These are phyloP conservation scores for Balanococcus diminutus DNA, from an alignment of 2,888 invertebrate species.

Conservation along the genomic window DNA sequence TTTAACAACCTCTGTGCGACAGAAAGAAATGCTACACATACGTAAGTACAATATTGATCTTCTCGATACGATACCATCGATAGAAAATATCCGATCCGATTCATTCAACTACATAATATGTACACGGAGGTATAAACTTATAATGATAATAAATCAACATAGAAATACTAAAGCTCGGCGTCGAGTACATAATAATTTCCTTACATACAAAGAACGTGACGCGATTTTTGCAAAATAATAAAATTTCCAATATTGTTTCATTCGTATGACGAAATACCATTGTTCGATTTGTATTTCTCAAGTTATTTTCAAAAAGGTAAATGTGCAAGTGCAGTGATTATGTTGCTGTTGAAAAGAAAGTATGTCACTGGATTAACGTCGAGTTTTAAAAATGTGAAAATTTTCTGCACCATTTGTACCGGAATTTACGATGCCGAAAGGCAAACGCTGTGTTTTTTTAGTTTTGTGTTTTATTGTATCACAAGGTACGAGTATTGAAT, in stretches of 20 bases:
- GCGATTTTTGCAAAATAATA: neutral
- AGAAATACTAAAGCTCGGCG: too few species aligned
- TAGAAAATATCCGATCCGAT: too few species aligned
- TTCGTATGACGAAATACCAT: neutral
- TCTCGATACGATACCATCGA: too few species aligned
- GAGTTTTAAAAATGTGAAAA: neutral
- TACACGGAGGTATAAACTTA: too few species aligned
- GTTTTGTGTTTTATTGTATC: neutral
- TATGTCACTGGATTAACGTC: neutral
- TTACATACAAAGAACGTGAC: too few species aligned
- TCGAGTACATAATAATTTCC: too few species aligned
- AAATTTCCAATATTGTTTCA: conserved; percentile 23
- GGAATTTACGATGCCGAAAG: neutral
- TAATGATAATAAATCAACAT: too few species aligned
- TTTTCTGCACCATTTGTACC: neutral
- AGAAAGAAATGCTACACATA: too few species aligned
- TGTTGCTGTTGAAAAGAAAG: neutral
- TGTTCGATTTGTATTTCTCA: neutral
- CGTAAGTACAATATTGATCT: too few species aligned
- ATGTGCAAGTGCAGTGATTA: neutral
- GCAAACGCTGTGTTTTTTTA: neutral
- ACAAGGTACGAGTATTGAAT: neutral
- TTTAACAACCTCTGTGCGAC: too few species aligned
- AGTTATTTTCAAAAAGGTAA: neutral
- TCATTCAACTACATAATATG: too few species aligned